Percentiles rank a stretch among this genome's conserved stretches.
phyloP scores from a whole-genome alignment of 2,888 invertebrate species.

The Pammene aurita region DNA sequence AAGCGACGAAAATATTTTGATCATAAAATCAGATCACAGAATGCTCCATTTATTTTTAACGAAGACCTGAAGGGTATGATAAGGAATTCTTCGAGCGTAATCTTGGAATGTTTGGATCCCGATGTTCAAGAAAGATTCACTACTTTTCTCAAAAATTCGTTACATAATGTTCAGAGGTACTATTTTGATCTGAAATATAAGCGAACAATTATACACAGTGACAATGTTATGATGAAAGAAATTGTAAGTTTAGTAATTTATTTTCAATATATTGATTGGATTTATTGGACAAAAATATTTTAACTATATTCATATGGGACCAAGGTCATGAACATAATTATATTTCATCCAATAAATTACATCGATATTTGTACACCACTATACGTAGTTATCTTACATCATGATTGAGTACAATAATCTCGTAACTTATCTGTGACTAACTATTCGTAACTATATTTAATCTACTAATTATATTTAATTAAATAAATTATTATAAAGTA shows the following conservation, averaged over 20 bases:
- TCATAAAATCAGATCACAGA: neutral
- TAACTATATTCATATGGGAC: no score
- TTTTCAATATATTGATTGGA: no score
- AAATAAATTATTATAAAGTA: no score
- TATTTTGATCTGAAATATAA: constrained; percentile 42
- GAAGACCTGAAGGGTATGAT: constrained; percentile 2
- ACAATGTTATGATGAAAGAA: constrained; percentile 54
- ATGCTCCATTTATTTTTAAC: constrained; percentile 1
- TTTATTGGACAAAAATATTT: no score
- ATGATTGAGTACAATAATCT: no score
- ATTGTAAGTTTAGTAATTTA: constrained; percentile 47
- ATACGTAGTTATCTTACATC: no score
- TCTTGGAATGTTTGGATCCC: constrained; percentile 45
- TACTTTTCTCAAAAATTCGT: constrained; percentile 43
- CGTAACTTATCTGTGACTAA: no score
- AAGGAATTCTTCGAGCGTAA: neutral
- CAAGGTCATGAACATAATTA: neutral
- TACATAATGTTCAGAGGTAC: constrained; percentile 49
- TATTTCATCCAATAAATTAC: no score
- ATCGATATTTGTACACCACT: no score
- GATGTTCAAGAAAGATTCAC: constrained; percentile 47
- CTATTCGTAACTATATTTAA: no score
- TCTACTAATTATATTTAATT: no score
- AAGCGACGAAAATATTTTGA: constrained; percentile 42
- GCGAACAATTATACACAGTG: constrained; percentile 55